These are phyloP conservation scores for Platycercus adscitus DNA, from an alignment of 2,113 vertebrate species.

Conservation along the genomic window DNA sequence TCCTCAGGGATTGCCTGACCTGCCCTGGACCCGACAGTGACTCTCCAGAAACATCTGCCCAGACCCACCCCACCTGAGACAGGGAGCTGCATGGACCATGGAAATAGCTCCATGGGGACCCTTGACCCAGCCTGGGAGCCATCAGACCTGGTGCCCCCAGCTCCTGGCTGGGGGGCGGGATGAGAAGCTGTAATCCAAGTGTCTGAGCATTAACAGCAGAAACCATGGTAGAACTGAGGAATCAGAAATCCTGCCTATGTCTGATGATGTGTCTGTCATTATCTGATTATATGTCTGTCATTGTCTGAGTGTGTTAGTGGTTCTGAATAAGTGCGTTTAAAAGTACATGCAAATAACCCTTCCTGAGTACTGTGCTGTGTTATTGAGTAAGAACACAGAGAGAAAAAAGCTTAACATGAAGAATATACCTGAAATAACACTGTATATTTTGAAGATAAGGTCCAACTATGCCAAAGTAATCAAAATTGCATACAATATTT, in stretches of 20 bases:
- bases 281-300: not conserved
- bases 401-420: not conserved
- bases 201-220: not conserved
- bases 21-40: accelerated
- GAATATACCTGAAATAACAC: not conserved
- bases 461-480: not conserved
- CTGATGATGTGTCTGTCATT: not conserved
- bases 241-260: not conserved
- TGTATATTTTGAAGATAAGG: not conserved
- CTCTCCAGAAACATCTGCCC: not conserved
- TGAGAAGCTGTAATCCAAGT: not conserved
- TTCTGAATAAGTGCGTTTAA: not conserved
- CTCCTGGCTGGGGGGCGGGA: accelerated
- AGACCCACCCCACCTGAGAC: not conserved
- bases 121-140: accelerated
- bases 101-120: not conserved
- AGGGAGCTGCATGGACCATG: not conserved
- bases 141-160: not conserved
- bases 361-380: not conserved
- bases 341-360: not conserved
- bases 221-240: not conserved
- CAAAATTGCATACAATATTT: not conserved
- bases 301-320: not conserved
- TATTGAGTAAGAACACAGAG: not conserved
- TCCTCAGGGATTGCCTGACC: not conserved